Conservation (phyloP, 2,888 invertebrate genomes). For the Spisula subtruncata region DNA sequence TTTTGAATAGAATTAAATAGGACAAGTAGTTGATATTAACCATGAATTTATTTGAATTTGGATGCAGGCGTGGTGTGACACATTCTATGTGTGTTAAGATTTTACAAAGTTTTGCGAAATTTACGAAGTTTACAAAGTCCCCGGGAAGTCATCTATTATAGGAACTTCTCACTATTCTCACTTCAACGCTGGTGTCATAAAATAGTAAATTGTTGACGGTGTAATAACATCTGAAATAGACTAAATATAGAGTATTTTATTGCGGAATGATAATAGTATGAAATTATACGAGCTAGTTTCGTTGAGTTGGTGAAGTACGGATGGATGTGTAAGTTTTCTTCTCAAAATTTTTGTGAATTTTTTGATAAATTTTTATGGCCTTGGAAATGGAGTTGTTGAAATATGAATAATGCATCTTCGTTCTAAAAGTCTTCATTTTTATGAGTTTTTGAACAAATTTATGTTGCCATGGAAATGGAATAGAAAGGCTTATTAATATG, state of each 20-base stretch:
- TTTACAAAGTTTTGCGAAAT: no score
- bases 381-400: neutral
- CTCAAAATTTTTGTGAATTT: neutral
- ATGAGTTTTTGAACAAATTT: no score
- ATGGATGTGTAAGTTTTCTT: neutral
- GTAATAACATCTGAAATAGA: neutral
- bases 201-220: slow-evolving; percentile 1
- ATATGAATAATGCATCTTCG: no score
- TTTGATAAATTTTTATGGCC: neutral
- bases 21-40: neutral
- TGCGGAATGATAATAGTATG: no score
- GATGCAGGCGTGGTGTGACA: neutral
- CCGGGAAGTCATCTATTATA: neutral
- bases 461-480: no score
- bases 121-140: no score
- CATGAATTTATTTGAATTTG: neutral
- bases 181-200: neutral
- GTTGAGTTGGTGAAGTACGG: no score
- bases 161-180: neutral
- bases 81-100: slow-evolving; percentile 11
- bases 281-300: no score
- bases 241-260: neutral
- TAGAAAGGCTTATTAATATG: no score
- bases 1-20: slow-evolving; percentile 3
- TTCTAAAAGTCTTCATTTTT: no score